A percentile compares a stretch with the other conserved stretches of the same genome.
phyloP scores from a whole-genome alignment of 2,797 vertebrate genomes.

The Harpagifer antarcticus region DNA sequence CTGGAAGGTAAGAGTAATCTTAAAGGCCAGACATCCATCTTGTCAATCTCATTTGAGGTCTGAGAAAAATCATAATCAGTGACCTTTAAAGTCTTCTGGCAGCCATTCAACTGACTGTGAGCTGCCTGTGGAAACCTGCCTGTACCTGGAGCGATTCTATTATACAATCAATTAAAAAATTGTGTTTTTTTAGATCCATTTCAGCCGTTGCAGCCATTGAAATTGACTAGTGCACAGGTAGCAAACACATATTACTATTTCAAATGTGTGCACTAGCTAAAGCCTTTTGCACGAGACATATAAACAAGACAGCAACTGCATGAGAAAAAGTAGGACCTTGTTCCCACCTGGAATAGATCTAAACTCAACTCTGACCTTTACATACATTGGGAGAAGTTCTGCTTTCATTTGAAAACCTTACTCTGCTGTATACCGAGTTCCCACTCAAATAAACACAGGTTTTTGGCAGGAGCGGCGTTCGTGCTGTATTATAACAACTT shows the following conservation, averaged over 20 bases:
- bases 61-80: conserved; percentile 41
- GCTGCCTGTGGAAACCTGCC: neutral
- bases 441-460: too few species aligned
- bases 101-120: conserved; percentile 23
- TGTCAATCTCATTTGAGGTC: conserved; percentile 30
- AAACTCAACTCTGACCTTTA: neutral
- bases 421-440: too few species aligned
- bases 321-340: too few species aligned
- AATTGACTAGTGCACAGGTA: neutral
- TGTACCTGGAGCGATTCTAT: conserved; percentile 6
- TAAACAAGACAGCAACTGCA: too few species aligned
- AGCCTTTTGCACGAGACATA: neutral
- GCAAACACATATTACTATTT: neutral
- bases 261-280: neutral
- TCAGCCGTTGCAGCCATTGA: conserved; percentile 2
- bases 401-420: neutral
- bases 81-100: conserved; percentile 43
- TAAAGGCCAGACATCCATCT: conserved; percentile 33
- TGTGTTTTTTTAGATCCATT: neutral
- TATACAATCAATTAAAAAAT: neutral
- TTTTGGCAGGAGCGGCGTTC: too few species aligned
- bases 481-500: neutral
- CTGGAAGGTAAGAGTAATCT: conserved; percentile 17
- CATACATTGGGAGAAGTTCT: neutral
- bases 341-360: too few species aligned